Evolutionary conservation across 2,888 invertebrate genomes (phyloP), one percentile per base, ranked within the genome.

Genomic region (Notodonta ziczac): DNA sequence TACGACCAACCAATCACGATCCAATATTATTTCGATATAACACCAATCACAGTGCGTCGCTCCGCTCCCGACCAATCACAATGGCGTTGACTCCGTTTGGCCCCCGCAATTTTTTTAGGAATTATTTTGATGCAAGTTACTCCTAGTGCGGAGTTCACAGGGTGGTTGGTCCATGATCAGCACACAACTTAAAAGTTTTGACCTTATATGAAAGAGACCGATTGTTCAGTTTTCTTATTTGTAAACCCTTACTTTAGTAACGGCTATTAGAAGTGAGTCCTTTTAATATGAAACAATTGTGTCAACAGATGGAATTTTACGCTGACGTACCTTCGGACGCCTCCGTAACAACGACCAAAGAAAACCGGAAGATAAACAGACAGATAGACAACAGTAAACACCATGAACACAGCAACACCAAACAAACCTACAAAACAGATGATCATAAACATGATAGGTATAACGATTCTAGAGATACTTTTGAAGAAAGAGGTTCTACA

Each of bases 271-370:
- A 35, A 35, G 35, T 35, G 35, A 7, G 35, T 35, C 35, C 35
- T n/a, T 35, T 53, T 13, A 32, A 53, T 13, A 12, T 54, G 13
- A 44, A 53, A 54, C 46, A 54, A 16, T 54, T 51, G 59, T 56
- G 46, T 62, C 71, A 67, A 5, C 65, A 87, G 88, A 88, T 87
- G 88, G 87, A 87, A 55, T 56, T 82, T 16, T 83, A 81, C 63
- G 67, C 78, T 52, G 80, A 78, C 62, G 61, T 65, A 4, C 55
- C 13, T 0, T 8, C 40, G 12, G 35, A 35, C 13, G 16, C 35
- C 13, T n/a, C 32, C 7, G 9, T 16, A 35, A 12, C 40, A 14
- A 9, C 40, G n/a, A 5, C 40, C 8, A n/a, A 39, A 6, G 40
- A 40, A 40, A 40, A 55, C 39, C 40, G 5, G 3, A 14, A 14